Conservation (phyloP, 2,888 invertebrate species). For the Pyrocoelia pectoralis region DNA sequence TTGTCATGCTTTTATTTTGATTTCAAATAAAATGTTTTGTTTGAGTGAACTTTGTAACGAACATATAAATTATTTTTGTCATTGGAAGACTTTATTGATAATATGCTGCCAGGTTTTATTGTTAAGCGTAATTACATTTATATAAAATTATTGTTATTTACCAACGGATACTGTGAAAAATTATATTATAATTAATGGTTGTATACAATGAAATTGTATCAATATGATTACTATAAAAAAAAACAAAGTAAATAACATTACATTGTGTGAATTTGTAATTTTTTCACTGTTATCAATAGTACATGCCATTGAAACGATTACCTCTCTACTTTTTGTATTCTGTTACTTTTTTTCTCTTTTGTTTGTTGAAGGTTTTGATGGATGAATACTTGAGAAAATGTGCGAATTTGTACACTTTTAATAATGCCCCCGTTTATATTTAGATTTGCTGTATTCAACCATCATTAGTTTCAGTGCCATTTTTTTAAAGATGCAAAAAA, state of each 20-base stretch:
- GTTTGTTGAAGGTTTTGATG: slow-evolving; percentile 4
- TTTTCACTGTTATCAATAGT: slow-evolving; percentile 4
- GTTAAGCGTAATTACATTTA: slow-evolving; percentile 20
- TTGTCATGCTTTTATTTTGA: slow-evolving; percentile 38
- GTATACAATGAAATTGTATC: slow-evolving; percentile 23
- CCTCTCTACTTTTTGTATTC: neutral
- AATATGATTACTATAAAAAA: slow-evolving; percentile 17
- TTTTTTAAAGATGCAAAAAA: too few relatives aligned
- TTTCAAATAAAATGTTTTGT: slow-evolving; percentile 43
- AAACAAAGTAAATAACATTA: slow-evolving; percentile 22
- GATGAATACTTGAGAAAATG: neutral
- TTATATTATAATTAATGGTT: slow-evolving; percentile 33
- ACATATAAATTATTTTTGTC: slow-evolving; percentile 29
- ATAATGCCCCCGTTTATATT: neutral
- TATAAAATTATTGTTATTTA: slow-evolving; percentile 30
- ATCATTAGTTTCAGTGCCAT: too few relatives aligned
- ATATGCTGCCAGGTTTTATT: slow-evolving; percentile 15
- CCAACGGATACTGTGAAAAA: slow-evolving; percentile 31
- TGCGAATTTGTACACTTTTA: neutral
- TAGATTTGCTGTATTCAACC: neutral
- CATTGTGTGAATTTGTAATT: slow-evolving; percentile 7
- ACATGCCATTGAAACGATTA: slow-evolving; percentile 9
- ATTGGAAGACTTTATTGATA: slow-evolving; percentile 29
- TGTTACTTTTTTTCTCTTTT: neutral
- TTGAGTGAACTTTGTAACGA: slow-evolving; percentile 37